A percentile compares a stretch with the other conserved stretches of the same genome.
Evolutionary conservation across 2,113 vertebrate genomes (phyloP).

Genomic region (Patagioenas fasciata): DNA sequence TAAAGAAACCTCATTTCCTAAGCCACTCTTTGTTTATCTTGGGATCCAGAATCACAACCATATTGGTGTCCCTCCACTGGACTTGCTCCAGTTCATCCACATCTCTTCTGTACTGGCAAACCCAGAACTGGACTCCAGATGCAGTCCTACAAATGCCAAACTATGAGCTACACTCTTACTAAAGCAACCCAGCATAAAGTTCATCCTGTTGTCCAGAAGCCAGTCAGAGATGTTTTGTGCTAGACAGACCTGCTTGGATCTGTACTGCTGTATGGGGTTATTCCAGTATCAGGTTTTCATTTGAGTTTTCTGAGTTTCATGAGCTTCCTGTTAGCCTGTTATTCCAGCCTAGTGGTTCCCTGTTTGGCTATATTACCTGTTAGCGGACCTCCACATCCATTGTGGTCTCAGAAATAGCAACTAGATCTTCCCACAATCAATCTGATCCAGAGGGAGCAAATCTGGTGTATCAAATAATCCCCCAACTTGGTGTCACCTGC

Average conservation of each 20-base stretch:
- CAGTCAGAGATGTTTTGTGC: not conserved
- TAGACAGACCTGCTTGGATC: not conserved
- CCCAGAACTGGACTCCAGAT: not conserved
- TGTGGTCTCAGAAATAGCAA: not conserved
- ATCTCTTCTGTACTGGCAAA: not conserved
- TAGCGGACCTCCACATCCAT: not conserved
- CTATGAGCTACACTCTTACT: not conserved
- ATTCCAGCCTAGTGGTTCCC: not conserved
- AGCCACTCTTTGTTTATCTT: not conserved
- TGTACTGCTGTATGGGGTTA: not conserved
- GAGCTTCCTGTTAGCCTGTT: not conserved
- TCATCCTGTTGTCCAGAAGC: not conserved
- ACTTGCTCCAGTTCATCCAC: not conserved
- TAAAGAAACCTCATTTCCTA: not conserved
- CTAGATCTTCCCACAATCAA: not conserved
- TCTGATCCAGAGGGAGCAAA: not conserved
- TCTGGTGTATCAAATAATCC: not conserved
- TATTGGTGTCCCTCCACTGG: not conserved
- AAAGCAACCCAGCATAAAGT: not conserved
- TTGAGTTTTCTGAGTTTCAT: not conserved
- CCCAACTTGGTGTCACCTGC: not conserved
- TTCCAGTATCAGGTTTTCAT: not conserved
- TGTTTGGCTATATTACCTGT: not conserved
- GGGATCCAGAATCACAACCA: not conserved
- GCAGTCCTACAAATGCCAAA: not conserved